Base-by-base conservation (phyloP, 2,888 invertebrate genomes). In the Cephonodes hylas region DNA sequence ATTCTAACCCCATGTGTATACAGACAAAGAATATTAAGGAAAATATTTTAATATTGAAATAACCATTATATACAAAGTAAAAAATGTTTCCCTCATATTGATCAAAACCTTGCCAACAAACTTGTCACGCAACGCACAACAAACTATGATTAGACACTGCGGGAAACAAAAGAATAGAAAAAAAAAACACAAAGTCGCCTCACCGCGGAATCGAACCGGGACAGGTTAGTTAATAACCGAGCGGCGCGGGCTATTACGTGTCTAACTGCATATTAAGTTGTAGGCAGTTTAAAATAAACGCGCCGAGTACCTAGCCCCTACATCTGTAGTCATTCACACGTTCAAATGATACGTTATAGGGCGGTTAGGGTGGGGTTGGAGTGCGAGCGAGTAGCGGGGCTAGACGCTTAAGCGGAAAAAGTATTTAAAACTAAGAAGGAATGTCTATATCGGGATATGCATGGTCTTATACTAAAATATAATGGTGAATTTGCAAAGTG, bases 291-390 rank as follows among this genome's bases (percentile, higher is more conserved):
- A 59, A 58, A 46, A 31, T 53, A 57, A 57, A 61, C 44, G n/a
- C 45, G 53, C 56, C 20, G 42, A 15, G 20, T 8, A 31, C 53
- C 34, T 58, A 61, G n/a, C n/a, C 58, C 27, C 42, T 53, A 60
- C 77, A 77, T 66, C 68, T 75, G 76, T 42, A 46, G 13, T 60
- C 45, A 62, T 77, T 76, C 76, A 66, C 76, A 76, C 72, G 73
- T 70, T 45, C 3, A 63, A 70, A 67, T 71, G 63, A 60, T 38
- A 23, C 58, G 63, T 59, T 53, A 18, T 8, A 23, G 45, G 46
- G 20, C 15, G 48, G 42, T 34, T 42, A 13, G 8, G 42, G 1
- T 53, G 53, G 3, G 60, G 53, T 60, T 3, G 1, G 20, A 42
- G 20, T 60, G 31, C 18, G 1, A n/a, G 53, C 53, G 53, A 13